Evolutionary conservation across 2,113 vertebrate species (phyloP).

Genomic region (Uria lomvia): DNA sequence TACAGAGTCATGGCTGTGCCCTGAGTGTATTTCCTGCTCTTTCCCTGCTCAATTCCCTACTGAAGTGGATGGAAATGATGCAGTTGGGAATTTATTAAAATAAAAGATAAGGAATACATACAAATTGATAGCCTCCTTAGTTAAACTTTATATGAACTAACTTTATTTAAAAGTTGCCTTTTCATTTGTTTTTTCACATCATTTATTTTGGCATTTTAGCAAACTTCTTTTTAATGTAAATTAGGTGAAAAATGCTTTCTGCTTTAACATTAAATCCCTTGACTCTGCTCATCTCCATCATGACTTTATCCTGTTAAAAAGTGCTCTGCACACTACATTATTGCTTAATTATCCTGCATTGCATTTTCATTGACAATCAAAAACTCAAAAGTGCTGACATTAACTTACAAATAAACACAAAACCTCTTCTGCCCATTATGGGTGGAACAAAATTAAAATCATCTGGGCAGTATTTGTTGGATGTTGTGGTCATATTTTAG

Average conservation of each 20-base stretch:
- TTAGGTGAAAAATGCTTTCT: constrained; percentile 46
- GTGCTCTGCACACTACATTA: background rate
- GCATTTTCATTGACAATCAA: constrained; percentile 10
- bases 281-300: constrained; percentile 16
- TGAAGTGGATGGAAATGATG: background rate
- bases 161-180: constrained; percentile 51
- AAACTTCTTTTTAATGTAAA: constrained; percentile 46
- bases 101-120: background rate
- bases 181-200: constrained; percentile 35
- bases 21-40: background rate
- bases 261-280: constrained; percentile 25
- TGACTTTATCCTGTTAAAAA: constrained; percentile 19
- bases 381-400: constrained; percentile 30
- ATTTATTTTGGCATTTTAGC: constrained; percentile 34
- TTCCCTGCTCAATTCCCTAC: background rate
- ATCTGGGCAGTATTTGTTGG: background rate
- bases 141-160: constrained; percentile 1
- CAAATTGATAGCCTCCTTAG: background rate
- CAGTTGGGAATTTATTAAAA: background rate
- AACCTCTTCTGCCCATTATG: background rate
- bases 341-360: constrained; percentile 32
- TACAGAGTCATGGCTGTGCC: background rate
- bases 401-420: background rate
- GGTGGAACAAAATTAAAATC: background rate
- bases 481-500: background rate